Conservation (phyloP, 2,113 vertebrate genomes). For the Pituophis catenifer region DNA sequence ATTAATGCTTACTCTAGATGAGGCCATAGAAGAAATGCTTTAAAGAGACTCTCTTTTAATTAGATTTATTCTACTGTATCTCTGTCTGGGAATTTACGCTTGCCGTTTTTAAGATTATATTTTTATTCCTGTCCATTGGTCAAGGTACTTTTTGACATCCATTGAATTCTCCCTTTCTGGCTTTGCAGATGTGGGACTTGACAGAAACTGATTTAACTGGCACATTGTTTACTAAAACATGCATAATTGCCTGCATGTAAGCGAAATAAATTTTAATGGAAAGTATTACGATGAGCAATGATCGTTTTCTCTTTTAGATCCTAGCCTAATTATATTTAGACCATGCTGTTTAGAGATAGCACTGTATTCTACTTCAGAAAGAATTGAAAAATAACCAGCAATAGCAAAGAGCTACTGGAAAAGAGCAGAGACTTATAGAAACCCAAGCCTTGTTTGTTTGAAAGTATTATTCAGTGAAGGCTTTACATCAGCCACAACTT, state of each 20-base stretch:
- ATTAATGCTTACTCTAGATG: neutral
- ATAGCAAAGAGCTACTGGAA: neutral
- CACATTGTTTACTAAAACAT: slow-evolving; percentile 34
- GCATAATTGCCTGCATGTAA: neutral
- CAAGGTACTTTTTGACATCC: neutral
- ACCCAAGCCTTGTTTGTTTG: neutral
- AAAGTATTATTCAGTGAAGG: neutral
- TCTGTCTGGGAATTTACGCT: neutral
- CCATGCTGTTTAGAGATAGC: neutral
- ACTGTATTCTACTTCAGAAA: neutral
- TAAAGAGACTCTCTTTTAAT: neutral
- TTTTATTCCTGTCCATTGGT: neutral
- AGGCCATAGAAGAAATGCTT: neutral
- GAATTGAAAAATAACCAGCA: neutral
- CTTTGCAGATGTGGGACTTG: neutral
- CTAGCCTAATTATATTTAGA: neutral
- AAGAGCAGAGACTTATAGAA: neutral
- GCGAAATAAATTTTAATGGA: neutral
- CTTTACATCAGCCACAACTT: neutral
- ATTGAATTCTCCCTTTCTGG: neutral
- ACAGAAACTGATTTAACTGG: neutral
- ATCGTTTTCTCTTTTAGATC: neutral
- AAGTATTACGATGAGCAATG: neutral
- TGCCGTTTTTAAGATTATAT: neutral
- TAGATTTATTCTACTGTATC: neutral